Evolutionary conservation across 2,797 vertebrate species (phyloP).

Genomic region (Meriones psammophilus): DNA sequence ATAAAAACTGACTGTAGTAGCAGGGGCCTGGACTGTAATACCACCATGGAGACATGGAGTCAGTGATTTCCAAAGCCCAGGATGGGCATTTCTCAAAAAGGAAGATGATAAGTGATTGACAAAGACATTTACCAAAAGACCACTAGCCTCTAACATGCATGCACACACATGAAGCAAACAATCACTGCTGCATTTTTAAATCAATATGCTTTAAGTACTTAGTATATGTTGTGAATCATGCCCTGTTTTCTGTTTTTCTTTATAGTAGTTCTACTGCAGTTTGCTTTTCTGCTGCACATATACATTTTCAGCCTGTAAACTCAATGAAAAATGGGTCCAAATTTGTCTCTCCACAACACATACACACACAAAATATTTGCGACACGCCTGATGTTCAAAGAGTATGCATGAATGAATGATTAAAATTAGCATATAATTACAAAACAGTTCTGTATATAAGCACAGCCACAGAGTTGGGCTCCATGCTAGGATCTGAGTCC

Average conservation of each 20-base stretch:
- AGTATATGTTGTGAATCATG: neutral
- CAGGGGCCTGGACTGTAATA: neutral
- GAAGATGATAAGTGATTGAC: neutral
- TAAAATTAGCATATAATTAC: neutral
- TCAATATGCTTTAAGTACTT: neutral
- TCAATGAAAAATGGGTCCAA: neutral
- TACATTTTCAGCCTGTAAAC: neutral
- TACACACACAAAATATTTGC: neutral
- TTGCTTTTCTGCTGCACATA: neutral
- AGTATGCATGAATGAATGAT: neutral
- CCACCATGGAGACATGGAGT: too few relatives aligned
- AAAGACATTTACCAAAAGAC: neutral
- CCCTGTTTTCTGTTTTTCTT: neutral
- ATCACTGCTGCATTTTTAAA: neutral
- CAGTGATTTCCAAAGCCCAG: neutral
- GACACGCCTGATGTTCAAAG: neutral
- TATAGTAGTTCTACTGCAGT: neutral
- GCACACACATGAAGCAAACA: neutral
- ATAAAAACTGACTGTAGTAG: too few relatives aligned
- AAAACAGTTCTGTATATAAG: neutral
- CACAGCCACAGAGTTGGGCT: fast-evolving
- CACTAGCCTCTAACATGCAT: neutral
- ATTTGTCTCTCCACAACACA: neutral
- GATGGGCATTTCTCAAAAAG: neutral
- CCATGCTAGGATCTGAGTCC: neutral